A percentile compares a stretch with the other conserved stretches of the same genome.
phyloP scores from a whole-genome alignment of 2,797 vertebrate genomes.

The Muscicapa striata region DNA sequence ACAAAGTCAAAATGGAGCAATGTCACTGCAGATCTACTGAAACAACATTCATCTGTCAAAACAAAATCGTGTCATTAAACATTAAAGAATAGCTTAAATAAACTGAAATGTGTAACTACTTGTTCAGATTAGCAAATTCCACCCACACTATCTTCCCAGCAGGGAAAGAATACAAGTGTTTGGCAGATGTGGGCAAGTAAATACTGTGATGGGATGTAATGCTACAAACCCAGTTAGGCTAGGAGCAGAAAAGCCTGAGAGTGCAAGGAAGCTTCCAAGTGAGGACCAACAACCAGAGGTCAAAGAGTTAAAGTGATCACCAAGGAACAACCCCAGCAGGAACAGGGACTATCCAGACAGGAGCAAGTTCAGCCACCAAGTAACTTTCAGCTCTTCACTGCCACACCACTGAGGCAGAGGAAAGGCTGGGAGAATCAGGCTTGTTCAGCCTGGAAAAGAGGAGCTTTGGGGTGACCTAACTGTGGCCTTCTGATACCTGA shows the following conservation, averaged over 20 bases:
- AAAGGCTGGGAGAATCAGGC: not conserved
- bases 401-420: not conserved
- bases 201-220: not conserved
- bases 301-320: not conserved
- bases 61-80: constrained; percentile 9
- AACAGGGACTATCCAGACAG: not conserved
- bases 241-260: accelerated
- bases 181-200: not conserved
- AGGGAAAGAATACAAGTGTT: not conserved
- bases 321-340: accelerated
- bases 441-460: not conserved
- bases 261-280: not conserved
- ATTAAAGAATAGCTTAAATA: constrained; percentile 38
- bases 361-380: not conserved
- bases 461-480: not conserved
- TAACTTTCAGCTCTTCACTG: not conserved
- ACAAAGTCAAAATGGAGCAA: constrained; percentile 50
- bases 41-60: constrained; percentile 58
- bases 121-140: constrained; percentile 12
- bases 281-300: not conserved
- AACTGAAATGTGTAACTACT: not conserved
- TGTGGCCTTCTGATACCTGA: not conserved
- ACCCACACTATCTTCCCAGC: not conserved
- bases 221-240: not conserved
- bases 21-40: constrained; percentile 37